Conservation (phyloP, 2,797 vertebrate species). For the Okamejei kenojei region DNA sequence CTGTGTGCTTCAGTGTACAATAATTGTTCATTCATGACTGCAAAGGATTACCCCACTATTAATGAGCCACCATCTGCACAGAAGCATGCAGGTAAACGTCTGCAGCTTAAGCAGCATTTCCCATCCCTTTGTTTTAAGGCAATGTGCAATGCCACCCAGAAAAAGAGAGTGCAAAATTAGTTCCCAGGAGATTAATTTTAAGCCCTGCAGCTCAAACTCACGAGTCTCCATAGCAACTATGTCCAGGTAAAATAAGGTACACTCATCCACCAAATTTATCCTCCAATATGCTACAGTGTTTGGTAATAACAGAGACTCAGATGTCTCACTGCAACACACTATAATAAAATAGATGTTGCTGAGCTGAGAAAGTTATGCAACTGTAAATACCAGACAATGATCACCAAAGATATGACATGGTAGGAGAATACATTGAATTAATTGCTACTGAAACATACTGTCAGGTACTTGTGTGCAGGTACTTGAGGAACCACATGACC, state of each 20-base stretch:
- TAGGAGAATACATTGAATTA: background rate
- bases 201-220: background rate
- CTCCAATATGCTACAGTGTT: background rate
- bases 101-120: background rate
- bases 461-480: too few species aligned
- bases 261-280: background rate
- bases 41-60: background rate
- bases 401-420: background rate
- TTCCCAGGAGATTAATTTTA: background rate
- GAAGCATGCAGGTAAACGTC: background rate
- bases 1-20: background rate
- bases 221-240: background rate
- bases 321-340: background rate
- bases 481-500: background rate
- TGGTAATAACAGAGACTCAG: background rate
- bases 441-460: background rate
- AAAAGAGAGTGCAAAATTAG: background rate
- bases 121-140: background rate
- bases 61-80: background rate
- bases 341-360: background rate
- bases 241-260: too few species aligned
- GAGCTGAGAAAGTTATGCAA: background rate
- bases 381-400: background rate
- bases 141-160: background rate
- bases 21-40: background rate